A percentile compares a stretch with the other conserved stretches of the same genome.
phyloP scores from a whole-genome alignment of 2,797 vertebrate species.

The Chelon labrosus region DNA sequence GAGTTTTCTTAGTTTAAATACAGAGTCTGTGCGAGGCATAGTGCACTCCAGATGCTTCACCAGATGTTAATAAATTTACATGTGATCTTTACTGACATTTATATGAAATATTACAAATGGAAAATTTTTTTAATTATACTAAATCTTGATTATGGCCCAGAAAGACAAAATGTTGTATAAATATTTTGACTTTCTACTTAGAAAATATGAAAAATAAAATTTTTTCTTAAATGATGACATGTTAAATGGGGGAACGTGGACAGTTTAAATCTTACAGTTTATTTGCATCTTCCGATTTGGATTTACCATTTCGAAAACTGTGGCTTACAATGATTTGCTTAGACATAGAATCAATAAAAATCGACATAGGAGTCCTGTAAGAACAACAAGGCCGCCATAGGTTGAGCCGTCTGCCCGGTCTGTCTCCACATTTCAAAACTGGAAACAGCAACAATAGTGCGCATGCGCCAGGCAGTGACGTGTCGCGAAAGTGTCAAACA shows the following conservation, averaged over 20 bases:
- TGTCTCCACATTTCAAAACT: slow-evolving; percentile 15
- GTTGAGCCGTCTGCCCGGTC: no score
- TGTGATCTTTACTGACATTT: neutral
- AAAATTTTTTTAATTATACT: no score
- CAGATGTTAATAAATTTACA: slow-evolving; percentile 1
- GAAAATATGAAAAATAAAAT: neutral
- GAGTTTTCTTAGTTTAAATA: neutral
- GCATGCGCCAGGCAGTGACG: slow-evolving; percentile 71
- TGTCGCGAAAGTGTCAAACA: slow-evolving; percentile 70
- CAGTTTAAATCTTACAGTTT: no score
- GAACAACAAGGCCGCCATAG: no score
- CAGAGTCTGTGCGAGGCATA: neutral
- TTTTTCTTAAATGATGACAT: no score
- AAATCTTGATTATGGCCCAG: neutral
- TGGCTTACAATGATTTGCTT: no score
- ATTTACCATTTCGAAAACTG: no score
- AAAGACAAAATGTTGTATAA: neutral
- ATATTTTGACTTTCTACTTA: neutral
- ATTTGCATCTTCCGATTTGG: neutral
- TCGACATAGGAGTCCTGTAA: no score
- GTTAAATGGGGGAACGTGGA: no score
- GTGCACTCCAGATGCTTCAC: neutral
- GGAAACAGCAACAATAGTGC: slow-evolving; percentile 17
- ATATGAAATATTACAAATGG: neutral
- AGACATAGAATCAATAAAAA: no score